These are phyloP conservation scores for Gavialis gangeticus DNA, from an alignment of 2,113 vertebrate genomes.

Conservation along the genomic window DNA sequence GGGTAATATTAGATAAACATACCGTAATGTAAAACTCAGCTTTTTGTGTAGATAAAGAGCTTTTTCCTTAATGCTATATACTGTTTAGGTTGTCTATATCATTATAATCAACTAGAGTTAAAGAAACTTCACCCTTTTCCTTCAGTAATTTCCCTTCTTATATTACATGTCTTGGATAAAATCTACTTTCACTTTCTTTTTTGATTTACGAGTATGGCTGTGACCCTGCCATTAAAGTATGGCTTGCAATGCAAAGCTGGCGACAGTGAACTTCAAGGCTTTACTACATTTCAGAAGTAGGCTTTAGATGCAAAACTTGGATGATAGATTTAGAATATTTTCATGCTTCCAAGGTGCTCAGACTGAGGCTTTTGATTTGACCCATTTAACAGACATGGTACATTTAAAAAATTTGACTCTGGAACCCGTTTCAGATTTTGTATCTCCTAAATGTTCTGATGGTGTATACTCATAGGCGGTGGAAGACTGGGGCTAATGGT, in stretches of 20 bases:
- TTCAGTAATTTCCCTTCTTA: background rate
- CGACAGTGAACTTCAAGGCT: constrained; percentile 45
- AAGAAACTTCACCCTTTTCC: background rate
- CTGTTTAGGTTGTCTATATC: background rate
- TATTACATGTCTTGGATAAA: constrained; percentile 20
- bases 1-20: background rate
- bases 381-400: background rate
- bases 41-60: background rate
- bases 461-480: background rate
- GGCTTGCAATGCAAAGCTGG: constrained; percentile 16
- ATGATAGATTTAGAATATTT: background rate
- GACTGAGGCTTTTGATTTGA: constrained; percentile 15
- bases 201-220: background rate
- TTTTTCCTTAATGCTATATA: background rate
- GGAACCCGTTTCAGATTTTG: constrained; percentile 9
- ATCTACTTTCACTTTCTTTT: constrained; percentile 57
- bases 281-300: background rate
- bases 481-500: too few species aligned
- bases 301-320: background rate
- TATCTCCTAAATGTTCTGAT: constrained; percentile 24
- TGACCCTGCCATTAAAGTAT: background rate
- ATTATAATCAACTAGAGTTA: background rate
- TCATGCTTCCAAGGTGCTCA: background rate
- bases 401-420: constrained; percentile 28
- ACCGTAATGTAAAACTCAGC: background rate